Conservation (phyloP, 2,888 invertebrate genomes). For the Sminthurinus aureus region DNA sequence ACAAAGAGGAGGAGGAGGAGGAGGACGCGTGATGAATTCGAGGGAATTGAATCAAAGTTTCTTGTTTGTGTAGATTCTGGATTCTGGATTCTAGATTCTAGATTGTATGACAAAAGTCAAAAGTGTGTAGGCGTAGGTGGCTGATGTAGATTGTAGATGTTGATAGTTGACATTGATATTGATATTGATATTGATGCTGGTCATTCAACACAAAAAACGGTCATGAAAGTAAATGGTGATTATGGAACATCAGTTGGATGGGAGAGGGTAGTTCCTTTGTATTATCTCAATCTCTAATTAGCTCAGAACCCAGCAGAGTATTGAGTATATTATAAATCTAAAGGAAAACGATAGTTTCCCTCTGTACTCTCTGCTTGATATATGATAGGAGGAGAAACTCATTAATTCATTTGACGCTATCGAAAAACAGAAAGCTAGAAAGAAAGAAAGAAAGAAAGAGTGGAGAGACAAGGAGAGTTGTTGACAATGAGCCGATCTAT, state of each 20-base stretch:
- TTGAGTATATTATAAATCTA: neutral
- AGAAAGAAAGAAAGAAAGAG: slow-evolving; percentile 1
- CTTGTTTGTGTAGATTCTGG: neutral
- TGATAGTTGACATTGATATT: neutral
- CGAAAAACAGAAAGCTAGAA: neutral
- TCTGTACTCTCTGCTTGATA: neutral
- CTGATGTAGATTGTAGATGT: neutral
- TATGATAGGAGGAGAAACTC: slow-evolving; percentile 30
- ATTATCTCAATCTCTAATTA: slow-evolving; percentile 24
- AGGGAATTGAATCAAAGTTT: neutral
- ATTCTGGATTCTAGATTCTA: too few species aligned
- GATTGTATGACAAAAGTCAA: too few species aligned
- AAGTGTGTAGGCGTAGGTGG: too few species aligned
- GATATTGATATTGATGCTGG: neutral
- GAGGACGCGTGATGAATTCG: too few species aligned
- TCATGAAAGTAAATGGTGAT: neutral
- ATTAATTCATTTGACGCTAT: slow-evolving; percentile 30
- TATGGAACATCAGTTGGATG: neutral
- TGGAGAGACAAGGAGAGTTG: neutral
- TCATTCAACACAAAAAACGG: neutral
- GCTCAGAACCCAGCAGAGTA: slow-evolving; percentile 4
- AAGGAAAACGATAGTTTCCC: too few species aligned
- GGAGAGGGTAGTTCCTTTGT: neutral
- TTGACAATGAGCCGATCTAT: slow-evolving; percentile 28
- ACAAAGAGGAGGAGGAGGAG: too few species aligned